Evolutionary conservation across 2,888 invertebrate genomes (phyloP), one percentile per base, ranked within the genome.

Genomic region (Hirtodrosophila cameraria): DNA sequence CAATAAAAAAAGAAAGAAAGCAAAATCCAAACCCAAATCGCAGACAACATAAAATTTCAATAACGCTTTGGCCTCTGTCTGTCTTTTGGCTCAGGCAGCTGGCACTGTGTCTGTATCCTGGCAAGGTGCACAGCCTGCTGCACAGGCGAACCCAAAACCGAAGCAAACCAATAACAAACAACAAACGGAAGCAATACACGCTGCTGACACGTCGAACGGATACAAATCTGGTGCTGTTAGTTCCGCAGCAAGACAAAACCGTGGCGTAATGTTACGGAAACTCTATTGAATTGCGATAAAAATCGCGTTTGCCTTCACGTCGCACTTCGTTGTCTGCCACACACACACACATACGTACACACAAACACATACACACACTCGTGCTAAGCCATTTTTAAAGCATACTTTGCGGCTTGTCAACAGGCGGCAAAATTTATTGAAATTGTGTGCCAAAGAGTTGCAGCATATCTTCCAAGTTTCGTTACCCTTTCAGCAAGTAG

Each of bases 201-300:
- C 75, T 77, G 86, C 75, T 87, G 86, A 87, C 87, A 87, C 83
- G 83, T 87, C 86, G 75, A 80, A 62, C 76, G 87, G 83, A 87
- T 87, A 87, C 86, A 86, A 83, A 83, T 83, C 69, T 86, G 87
- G 75, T 80, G 77, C 84, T 80, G 64, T 86, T 87, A 86, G 87
- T 87, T 83, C 83, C 83, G 83, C 86, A 68, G 58, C 66, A 45
- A 74, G 86, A 86, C 85, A 84, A 81, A 86, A 69, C 62, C 57
- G 59, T 57, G 60, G 83, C 67, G 76, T 86, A 86, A 82, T 85
- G 80, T 85, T 82, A 82, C 86, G 81, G 83, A 75, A 87, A 78
- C 75, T 88, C 88, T 88, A 89, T 88, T 88, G 88, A 88, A 88
- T 88, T 80, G 86, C 87, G 88, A 88, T 88, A 88, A 89, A 88